phyloP scores from a whole-genome alignment of 2,888 invertebrate species.

The Cephus pulcher region DNA sequence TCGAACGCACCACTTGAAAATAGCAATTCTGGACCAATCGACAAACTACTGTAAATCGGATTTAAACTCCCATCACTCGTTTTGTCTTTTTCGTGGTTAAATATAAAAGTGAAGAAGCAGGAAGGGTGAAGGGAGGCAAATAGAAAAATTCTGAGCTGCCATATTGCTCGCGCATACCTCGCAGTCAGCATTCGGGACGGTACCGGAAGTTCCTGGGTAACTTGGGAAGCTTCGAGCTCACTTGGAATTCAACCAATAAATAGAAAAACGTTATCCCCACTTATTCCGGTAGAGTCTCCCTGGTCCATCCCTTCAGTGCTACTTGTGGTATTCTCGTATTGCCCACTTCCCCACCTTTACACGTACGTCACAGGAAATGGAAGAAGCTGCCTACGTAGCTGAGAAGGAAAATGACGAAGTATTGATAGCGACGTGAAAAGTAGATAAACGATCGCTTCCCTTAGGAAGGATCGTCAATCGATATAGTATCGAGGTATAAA shows the following conservation, averaged over 20 bases:
- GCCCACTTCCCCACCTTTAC: background rate
- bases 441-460: background rate
- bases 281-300: background rate
- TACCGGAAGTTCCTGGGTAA: background rate
- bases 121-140: background rate
- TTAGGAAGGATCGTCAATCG: background rate
- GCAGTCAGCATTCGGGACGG: background rate
- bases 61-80: background rate
- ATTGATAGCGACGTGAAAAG: background rate
- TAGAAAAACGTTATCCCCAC: background rate
- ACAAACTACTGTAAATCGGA: too few species aligned
- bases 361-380: background rate
- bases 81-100: background rate
- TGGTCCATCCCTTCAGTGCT: background rate
- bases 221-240: background rate
- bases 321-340: background rate
- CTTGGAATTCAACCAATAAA: background rate
- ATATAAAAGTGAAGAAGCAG: background rate
- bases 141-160: background rate
- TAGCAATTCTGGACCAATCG: background rate
- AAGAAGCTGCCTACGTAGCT: background rate
- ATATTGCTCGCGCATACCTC: background rate
- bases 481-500: too few species aligned
- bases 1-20: background rate
- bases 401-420: background rate